Evolutionary conservation across 1,140 invertebrate genomes (phyloP).

Genomic region (Cylas formicarius): DNA sequence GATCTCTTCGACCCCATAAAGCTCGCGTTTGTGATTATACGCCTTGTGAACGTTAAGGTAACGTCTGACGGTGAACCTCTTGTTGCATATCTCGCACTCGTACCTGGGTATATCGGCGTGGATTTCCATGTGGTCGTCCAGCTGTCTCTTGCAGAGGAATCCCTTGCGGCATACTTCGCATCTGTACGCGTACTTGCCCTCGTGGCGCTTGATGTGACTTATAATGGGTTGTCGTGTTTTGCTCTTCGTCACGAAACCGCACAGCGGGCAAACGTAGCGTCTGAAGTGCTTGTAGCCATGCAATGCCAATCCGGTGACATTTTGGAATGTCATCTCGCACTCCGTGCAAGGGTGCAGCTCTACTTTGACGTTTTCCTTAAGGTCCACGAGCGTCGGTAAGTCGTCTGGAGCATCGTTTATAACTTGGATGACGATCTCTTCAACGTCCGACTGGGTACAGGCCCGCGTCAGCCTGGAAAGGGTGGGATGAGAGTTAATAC

Average conservation of each 20-base stretch:
- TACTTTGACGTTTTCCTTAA: no score
- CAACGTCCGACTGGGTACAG: no score
- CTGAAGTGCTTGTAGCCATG: slow-evolving; percentile 17
- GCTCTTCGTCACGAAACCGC: slow-evolving; percentile 17
- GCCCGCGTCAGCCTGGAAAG: no score
- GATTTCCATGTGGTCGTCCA: slow-evolving; percentile 42
- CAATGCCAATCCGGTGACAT: slow-evolving; percentile 18
- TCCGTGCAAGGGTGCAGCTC: slow-evolving; percentile 17
- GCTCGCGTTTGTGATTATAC: slow-evolving; percentile 29
- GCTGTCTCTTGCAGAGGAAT: slow-evolving; percentile 41
- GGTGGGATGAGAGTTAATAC: no score
- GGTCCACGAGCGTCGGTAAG: no score
- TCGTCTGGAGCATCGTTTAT: no score
- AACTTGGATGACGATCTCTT: no score
- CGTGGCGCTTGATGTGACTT: slow-evolving; percentile 45
- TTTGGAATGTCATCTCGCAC: slow-evolving; percentile 23
- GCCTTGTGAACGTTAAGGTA: slow-evolving; percentile 39
- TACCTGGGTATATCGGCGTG: slow-evolving; percentile 28
- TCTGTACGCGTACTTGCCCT: slow-evolving; percentile 44
- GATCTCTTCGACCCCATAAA: slow-evolving; percentile 23
- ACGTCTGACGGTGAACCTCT: slow-evolving; percentile 41
- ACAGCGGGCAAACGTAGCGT: slow-evolving; percentile 17
- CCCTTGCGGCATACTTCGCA: slow-evolving; percentile 46
- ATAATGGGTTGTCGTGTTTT: slow-evolving; percentile 22
- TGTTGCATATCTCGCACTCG: slow-evolving; percentile 44